These are phyloP conservation scores for Pavo muticus DNA, from an alignment of 2,113 vertebrate species.

Conservation along the genomic window DNA sequence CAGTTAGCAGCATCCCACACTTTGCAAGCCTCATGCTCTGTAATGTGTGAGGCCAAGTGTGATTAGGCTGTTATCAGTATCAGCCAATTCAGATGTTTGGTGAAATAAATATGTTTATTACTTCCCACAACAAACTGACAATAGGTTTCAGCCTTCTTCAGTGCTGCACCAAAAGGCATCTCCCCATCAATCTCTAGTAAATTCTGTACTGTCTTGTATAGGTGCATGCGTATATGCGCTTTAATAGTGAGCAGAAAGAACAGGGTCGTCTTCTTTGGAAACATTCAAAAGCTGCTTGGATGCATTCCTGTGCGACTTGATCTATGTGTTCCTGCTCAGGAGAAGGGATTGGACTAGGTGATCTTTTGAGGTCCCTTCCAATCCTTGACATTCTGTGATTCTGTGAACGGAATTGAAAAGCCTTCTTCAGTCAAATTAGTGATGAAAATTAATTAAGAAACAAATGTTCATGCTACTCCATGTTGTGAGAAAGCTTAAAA, in stretches of 20 bases:
- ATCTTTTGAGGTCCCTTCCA: too few relatives aligned
- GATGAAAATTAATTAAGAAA: not conserved
- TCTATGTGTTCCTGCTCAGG: too few relatives aligned
- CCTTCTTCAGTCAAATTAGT: not conserved
- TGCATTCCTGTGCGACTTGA: too few relatives aligned
- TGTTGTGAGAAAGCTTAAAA: not conserved
- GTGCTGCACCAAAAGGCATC: not conserved
- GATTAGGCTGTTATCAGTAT: not conserved
- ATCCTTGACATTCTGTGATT: too few relatives aligned
- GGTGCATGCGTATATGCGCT: rapidly evolving
- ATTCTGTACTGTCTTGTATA: not conserved
- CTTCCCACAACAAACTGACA: not conserved
- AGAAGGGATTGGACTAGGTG: too few relatives aligned
- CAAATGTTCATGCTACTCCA: not conserved
- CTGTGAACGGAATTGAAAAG: not conserved
- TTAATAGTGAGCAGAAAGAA: not conserved
- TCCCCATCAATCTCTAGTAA: not conserved
- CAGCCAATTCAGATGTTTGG: not conserved
- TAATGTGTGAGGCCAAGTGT: not conserved
- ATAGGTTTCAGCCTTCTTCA: not conserved
- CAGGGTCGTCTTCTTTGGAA: too few relatives aligned
- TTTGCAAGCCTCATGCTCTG: not conserved
- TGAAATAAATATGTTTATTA: not conserved
- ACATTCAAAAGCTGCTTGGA: too few relatives aligned
- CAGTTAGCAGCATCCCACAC: not conserved